Evolutionary conservation across 2,888 invertebrate species (phyloP).

Genomic region (Cancer borealis): DNA sequence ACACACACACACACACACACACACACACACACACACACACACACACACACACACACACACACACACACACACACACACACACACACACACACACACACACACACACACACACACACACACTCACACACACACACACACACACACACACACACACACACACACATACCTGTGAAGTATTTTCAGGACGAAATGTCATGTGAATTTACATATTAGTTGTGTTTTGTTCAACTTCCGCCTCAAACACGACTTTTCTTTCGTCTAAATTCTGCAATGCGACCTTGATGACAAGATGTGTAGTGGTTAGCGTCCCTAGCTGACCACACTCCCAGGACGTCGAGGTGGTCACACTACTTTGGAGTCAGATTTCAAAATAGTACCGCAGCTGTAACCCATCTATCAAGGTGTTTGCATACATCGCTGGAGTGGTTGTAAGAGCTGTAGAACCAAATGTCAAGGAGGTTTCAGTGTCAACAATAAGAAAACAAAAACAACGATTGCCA

Average conservation of each 20-base stretch:
- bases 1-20: conserved; percentile 30
- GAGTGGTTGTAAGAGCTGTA: not conserved
- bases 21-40: conserved; percentile 42
- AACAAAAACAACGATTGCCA: not conserved
- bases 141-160: not conserved
- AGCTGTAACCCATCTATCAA: not conserved
- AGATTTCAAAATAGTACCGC: not conserved
- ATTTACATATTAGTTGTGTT: not conserved
- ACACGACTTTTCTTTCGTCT: not conserved
- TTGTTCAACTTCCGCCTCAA: not conserved
- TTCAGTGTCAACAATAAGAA: not conserved
- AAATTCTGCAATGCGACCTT: not conserved
- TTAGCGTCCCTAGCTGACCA: not conserved
- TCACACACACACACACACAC: conserved; percentile 40
- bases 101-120: conserved; percentile 35
- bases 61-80: conserved; percentile 3
- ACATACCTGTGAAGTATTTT: not conserved
- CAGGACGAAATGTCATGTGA: not conserved
- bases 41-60: conserved; percentile 21
- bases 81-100: not conserved
- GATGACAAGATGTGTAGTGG: not conserved
- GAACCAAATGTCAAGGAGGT: conserved; percentile 31
- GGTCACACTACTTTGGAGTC: not conserved
- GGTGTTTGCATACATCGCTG: not conserved
- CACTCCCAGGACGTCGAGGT: not conserved